These are phyloP conservation scores for Enteromius argenteus DNA, from an alignment of 2,797 vertebrate species.

Conservation along the genomic window DNA sequence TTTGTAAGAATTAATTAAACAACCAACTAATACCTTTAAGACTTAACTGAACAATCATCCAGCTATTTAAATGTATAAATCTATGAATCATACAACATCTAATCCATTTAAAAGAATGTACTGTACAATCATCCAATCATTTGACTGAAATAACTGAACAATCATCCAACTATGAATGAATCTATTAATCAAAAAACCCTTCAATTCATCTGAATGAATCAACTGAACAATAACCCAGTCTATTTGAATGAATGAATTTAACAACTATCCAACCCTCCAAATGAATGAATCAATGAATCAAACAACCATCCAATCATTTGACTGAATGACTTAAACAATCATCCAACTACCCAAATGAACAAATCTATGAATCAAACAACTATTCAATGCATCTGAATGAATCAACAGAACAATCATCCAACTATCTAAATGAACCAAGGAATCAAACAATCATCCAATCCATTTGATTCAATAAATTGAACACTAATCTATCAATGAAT, in stretches of 20 bases:
- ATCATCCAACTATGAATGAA: too few species aligned
- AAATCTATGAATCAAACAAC: background rate
- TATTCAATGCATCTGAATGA: background rate
- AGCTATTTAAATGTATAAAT: background rate
- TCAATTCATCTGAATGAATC: too few species aligned
- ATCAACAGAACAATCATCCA: background rate
- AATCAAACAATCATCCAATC: background rate
- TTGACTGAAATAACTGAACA: too few species aligned
- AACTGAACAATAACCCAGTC: too few species aligned
- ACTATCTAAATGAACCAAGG: background rate
- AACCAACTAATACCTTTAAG: background rate
- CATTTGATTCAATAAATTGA: background rate
- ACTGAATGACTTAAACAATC: background rate
- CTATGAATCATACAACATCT: background rate
- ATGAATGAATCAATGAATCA: too few species aligned
- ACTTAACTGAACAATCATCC: background rate
- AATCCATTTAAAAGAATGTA: background rate
- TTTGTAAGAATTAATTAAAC: background rate
- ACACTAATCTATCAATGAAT: background rate
- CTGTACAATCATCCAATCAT: background rate
- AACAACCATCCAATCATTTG: too few species aligned
- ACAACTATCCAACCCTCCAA: too few species aligned
- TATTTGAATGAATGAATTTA: too few species aligned
- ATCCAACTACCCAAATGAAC: background rate
- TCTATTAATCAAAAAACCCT: too few species aligned